These are phyloP conservation scores for Scaptomyza montana DNA, from an alignment of 1,140 invertebrate genomes.

Conservation along the genomic window DNA sequence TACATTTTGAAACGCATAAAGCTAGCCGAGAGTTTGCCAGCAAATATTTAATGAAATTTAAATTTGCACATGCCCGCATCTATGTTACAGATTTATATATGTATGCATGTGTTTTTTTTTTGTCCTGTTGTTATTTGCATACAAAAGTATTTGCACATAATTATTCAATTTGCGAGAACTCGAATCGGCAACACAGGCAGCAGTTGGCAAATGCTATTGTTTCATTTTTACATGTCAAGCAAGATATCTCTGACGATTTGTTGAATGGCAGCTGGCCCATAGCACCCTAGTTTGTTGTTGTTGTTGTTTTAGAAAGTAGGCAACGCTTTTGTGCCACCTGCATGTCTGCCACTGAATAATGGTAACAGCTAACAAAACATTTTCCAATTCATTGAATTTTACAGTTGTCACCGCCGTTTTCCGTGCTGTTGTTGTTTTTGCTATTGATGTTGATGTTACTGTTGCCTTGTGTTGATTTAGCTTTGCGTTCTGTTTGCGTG, in stretches of 20 bases:
- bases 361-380: slow-evolving; percentile 77
- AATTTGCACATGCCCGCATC: slow-evolving; percentile 55
- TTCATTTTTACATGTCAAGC: slow-evolving; percentile 52
- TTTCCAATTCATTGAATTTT: slow-evolving; percentile 83
- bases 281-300: neutral
- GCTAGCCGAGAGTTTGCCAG: slow-evolving; percentile 17
- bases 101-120: slow-evolving; percentile 2
- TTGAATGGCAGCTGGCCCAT: slow-evolving; percentile 30
- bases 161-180: slow-evolving; percentile 66
- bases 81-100: slow-evolving; percentile 9
- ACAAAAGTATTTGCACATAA: slow-evolving; percentile 56
- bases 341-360: slow-evolving; percentile 66
- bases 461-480: slow-evolving; percentile 50
- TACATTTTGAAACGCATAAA: slow-evolving; percentile 7
- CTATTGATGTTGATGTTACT: slow-evolving; percentile 10
- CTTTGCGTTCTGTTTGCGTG: slow-evolving; percentile 42
- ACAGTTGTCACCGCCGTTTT: slow-evolving; percentile 66
- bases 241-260: slow-evolving; percentile 53
- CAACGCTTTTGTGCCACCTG: slow-evolving; percentile 53
- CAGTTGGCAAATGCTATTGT: slow-evolving; percentile 45
- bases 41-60: slow-evolving; percentile 42
- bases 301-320: slow-evolving; percentile 28
- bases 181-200: slow-evolving; percentile 27
- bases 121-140: slow-evolving; percentile 30
- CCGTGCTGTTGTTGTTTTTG: slow-evolving; percentile 30